phyloP scores from a whole-genome alignment of 2,113 vertebrate species.

The Oryzias woworae region DNA sequence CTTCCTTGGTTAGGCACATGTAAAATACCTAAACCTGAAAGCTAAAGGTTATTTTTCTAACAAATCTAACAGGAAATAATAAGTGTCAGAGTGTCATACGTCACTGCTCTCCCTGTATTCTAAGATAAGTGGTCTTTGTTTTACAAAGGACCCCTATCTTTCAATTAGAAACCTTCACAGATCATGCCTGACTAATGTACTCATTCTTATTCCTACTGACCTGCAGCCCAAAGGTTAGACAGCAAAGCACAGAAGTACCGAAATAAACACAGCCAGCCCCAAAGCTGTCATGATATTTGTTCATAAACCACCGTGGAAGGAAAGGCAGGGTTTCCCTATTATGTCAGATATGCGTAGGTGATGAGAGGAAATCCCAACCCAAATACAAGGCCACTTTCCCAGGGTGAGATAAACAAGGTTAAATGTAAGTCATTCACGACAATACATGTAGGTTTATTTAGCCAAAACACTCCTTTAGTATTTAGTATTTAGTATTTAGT shows the following conservation, averaged over 20 bases:
- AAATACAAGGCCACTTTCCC: constrained; percentile 47
- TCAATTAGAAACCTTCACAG: constrained; percentile 16
- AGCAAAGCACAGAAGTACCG: constrained; percentile 30
- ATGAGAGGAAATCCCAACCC: constrained; percentile 57
- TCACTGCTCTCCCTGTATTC: constrained; percentile 6
- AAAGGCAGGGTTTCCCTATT: constrained; percentile 61
- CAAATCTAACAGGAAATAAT: constrained; percentile 52
- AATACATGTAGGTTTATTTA: neutral
- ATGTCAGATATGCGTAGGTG: constrained; percentile 24
- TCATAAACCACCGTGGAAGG: constrained; percentile 41
- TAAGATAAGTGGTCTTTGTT: constrained; percentile 44
- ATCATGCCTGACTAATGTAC: constrained; percentile 5
- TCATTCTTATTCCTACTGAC: constrained; percentile 35
- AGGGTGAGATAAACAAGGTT: constrained; percentile 33
- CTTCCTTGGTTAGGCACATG: too few species aligned
- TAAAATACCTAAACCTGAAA: constrained; percentile 4
- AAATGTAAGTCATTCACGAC: constrained; percentile 5
- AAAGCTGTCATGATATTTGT: constrained; percentile 44
- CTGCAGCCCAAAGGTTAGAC: constrained; percentile 19
- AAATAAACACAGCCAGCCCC: constrained; percentile 46
- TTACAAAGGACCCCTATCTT: constrained; percentile 13
- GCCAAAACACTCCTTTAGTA: too few species aligned
- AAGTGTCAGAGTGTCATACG: constrained; percentile 12
- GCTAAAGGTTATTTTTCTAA: constrained; percentile 16
- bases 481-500: too few species aligned